phyloP scores from a whole-genome alignment of 64 coral and sea anemone genomes.

The Astreopora myriophthalma region DNA sequence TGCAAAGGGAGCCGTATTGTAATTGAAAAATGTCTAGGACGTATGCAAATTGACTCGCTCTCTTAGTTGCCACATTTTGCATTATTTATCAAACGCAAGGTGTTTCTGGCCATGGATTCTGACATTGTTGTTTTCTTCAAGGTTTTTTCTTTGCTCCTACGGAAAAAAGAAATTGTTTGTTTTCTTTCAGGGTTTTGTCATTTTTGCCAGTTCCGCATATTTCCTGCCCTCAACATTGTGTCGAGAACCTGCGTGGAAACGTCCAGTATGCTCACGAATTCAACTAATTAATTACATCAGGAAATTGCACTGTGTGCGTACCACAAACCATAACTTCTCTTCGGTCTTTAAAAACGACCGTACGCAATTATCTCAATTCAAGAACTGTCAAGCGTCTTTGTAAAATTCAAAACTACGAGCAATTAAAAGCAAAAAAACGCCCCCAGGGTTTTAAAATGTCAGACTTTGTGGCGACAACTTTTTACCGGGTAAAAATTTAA shows the following conservation, averaged over 20 bases:
- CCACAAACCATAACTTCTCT: too few relatives aligned
- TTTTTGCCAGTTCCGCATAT: background rate
- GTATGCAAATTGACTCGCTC: conserved; percentile 70
- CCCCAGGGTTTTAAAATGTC: background rate
- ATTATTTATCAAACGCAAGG: conserved; percentile 58
- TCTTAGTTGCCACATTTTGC: conserved; percentile 5
- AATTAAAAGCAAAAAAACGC: conserved; percentile 8
- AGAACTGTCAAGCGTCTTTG: background rate
- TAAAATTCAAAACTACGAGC: background rate
- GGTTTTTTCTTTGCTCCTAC: background rate
- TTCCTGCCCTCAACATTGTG: background rate
- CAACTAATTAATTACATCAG: conserved; percentile 2
- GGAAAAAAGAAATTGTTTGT: background rate
- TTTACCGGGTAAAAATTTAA: background rate
- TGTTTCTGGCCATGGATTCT: background rate
- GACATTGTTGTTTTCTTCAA: background rate
- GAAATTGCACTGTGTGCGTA: background rate
- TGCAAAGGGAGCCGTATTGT: conserved; percentile 40
- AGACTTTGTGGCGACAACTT: conserved; percentile 15
- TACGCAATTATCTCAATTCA: background rate
- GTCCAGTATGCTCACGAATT: background rate
- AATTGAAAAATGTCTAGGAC: conserved; percentile 85
- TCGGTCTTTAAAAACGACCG: background rate
- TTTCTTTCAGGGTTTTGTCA: background rate
- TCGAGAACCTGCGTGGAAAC: background rate